Evolutionary conservation across 2,888 invertebrate species (phyloP), one percentile per base, ranked within the genome.

Genomic region (Meghimatium bilineatum): DNA sequence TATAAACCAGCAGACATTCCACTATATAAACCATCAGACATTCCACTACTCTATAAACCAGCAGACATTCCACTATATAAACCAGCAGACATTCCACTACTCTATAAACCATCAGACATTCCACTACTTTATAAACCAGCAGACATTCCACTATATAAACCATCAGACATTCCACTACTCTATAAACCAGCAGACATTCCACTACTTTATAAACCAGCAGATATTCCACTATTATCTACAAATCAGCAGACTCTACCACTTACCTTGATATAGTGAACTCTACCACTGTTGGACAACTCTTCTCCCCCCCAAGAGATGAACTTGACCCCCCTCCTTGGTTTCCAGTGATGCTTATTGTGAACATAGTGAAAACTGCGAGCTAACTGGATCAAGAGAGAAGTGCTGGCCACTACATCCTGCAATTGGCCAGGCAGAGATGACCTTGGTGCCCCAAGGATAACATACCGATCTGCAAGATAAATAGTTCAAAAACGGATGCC

Each of bases 261-360:
- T 26, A 89, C 89, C 87, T 86, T 82, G 29, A 88, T 83, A 75
- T 88, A 86, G n/a, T 85, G 82, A 36, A 79, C 74, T 52, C 88
- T 74, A 2, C 90, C 90, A 69, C 80, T 36, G 77, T 88, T 85
- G 26, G 87, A 87, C 34, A 88, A 80, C 72, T 88, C 87, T 23
- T 86, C 79, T 26, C 89, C 89, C 17, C 89, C 90, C 90, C 90
- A 90, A 1, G 89, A 89, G 29, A 86, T 86, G 29, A 91, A 83
- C 77, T 87, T 88, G 29, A 91, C 86, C 14, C 89, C 89, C 63
- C 89, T 83, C 26, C 88, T 80, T 20, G 91, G 91, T 66, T 85
- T 85, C 91, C 91, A 91, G 5, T 87, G 82, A 72, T 90, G 88
- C 49, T 83, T 75, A 6, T 76, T 67, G 74, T 87, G 85, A 1